Conservation (phyloP, 1,140 invertebrate species). For the Acromyrmex echinatior region DNA sequence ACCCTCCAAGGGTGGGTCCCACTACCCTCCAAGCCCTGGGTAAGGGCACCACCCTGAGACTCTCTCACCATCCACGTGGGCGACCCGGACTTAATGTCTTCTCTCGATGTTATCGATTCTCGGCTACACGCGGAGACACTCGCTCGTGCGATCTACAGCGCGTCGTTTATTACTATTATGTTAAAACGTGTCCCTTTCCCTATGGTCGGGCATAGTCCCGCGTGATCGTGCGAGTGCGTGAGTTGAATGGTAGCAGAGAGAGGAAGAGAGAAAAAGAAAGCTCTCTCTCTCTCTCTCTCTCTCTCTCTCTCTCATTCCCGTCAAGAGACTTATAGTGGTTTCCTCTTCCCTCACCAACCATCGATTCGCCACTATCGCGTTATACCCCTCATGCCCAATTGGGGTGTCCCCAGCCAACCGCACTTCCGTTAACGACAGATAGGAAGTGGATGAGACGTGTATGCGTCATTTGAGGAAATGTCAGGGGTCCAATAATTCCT, state of each 20-base stretch:
- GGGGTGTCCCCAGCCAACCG: conserved; percentile 37
- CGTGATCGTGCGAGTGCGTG: conserved; percentile 47
- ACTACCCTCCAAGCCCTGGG: not conserved
- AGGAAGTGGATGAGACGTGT: conserved; percentile 25
- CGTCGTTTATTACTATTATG: conserved; percentile 61
- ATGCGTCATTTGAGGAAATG: conserved; percentile 31
- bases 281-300: not conserved
- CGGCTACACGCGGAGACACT: conserved; percentile 7
- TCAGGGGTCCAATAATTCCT: conserved; percentile 42
- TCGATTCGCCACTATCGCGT: conserved; percentile 42
- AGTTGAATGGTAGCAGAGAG: conserved; percentile 30
- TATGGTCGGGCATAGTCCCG: conserved; percentile 16
- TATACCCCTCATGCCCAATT: not conserved
- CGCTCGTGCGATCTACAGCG: conserved; percentile 40
- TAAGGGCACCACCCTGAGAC: conserved; percentile 43
- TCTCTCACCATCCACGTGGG: conserved; percentile 44
- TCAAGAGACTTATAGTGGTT: conserved; percentile 36
- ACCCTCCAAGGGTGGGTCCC: conserved; percentile 5
- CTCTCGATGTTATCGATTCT: conserved; percentile 50
- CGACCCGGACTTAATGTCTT: conserved; percentile 57
- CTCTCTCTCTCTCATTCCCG: not conserved
- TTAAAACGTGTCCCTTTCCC: conserved; percentile 50
- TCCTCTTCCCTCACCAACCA: not conserved
- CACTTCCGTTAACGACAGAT: conserved; percentile 58
- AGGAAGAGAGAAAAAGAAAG: not conserved